These are phyloP conservation scores for Synanthedon tipuliformis DNA, from an alignment of 2,888 invertebrate species.

Conservation along the genomic window DNA sequence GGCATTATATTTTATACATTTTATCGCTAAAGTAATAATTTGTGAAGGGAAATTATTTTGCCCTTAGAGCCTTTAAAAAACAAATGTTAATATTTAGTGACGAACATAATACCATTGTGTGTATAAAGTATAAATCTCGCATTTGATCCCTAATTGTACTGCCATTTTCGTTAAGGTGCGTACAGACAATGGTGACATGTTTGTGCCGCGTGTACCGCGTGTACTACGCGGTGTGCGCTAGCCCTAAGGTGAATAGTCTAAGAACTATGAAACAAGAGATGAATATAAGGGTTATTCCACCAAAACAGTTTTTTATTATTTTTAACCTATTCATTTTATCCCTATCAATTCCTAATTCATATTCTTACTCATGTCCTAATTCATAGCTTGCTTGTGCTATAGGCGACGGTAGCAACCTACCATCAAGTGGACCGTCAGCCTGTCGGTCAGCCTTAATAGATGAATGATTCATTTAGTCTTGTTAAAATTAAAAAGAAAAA, in stretches of 20 bases:
- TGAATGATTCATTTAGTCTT: too few relatives aligned
- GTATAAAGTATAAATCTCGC: slow-evolving; percentile 10
- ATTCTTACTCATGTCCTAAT: too few relatives aligned
- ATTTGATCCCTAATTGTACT: slow-evolving; percentile 15
- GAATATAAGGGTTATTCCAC: slow-evolving; percentile 68
- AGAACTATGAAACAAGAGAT: slow-evolving; percentile 53
- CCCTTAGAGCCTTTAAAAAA: background rate
- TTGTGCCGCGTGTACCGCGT: slow-evolving; percentile 24
- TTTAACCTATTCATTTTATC: background rate
- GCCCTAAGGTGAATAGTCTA: slow-evolving; percentile 43
- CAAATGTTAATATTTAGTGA: slow-evolving; percentile 2
- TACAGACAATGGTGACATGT: slow-evolving; percentile 6
- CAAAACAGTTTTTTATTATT: slow-evolving; percentile 33
- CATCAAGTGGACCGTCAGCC: too few relatives aligned
- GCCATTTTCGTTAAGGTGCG: slow-evolving; percentile 18
- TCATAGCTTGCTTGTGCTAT: too few relatives aligned
- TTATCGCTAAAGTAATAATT: too few relatives aligned
- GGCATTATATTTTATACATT: too few relatives aligned
- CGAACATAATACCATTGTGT: slow-evolving; percentile 2
- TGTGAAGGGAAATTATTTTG: too few relatives aligned
- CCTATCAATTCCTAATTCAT: too few relatives aligned
- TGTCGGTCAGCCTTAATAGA: too few relatives aligned
- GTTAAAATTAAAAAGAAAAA: too few relatives aligned
- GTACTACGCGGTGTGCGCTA: slow-evolving; percentile 33
- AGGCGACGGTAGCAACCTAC: too few relatives aligned